These are phyloP conservation scores for Scrobipalpa costella DNA, from an alignment of 2,888 invertebrate genomes.

Conservation along the genomic window DNA sequence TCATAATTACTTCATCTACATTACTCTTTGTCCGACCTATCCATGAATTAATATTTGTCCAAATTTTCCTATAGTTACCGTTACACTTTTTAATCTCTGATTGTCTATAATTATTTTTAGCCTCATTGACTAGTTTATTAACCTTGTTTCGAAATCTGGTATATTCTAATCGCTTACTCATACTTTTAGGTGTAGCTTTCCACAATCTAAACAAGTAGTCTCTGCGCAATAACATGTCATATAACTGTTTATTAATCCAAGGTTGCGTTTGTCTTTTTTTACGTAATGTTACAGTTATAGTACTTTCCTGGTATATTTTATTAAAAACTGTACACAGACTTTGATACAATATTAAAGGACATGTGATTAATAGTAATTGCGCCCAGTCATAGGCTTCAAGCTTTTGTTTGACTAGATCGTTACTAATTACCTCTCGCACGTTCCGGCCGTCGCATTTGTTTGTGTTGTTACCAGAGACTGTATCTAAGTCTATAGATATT, in stretches of 20 bases:
- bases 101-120: constrained; percentile 3
- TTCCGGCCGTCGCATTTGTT: background rate
- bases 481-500: background rate
- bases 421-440: background rate
- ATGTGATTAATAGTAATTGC: constrained; percentile 4
- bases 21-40: background rate
- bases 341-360: background rate
- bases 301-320: constrained; percentile 14
- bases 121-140: constrained; percentile 4
- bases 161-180: constrained; percentile 5
- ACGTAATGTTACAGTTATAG: background rate
- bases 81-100: background rate
- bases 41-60: constrained; percentile 5
- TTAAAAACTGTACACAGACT: background rate
- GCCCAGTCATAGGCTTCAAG: background rate
- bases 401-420: background rate
- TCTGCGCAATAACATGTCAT: constrained; percentile 1
- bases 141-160: no score
- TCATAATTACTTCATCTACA: background rate
- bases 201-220: constrained; percentile 7
- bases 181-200: constrained; percentile 8
- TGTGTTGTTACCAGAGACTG: background rate
- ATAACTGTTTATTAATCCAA: constrained; percentile 2
- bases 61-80: constrained; percentile 1
- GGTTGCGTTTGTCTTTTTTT: background rate